Base-by-base conservation (phyloP, 2,797 vertebrate genomes). In the Chlorospingus flavigularis region DNA sequence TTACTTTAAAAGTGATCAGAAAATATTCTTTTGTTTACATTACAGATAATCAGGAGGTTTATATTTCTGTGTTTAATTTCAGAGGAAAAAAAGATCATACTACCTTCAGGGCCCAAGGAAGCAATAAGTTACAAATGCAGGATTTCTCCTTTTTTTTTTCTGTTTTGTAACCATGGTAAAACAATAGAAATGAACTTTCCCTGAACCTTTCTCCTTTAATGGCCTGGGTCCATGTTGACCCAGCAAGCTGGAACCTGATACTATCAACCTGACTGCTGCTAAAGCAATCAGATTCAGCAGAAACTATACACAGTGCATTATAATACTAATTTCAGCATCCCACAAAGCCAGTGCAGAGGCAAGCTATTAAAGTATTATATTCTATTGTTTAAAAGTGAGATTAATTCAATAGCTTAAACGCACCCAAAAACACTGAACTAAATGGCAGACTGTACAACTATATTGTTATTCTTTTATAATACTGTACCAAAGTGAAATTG, bases 171-270 rank as follows among this genome's bases (percentile, higher is more conserved):
- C 98, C 98, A 98, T 98, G 97, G 98, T 97, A 99, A 99, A 99
- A 98, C 98, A 99, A 99, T 98, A 99, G 98, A 97, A 92, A 92
- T 99, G 99, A 99, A 99, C 99, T 99, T 99, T 99, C 98, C 98
- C 98, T 99, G 99, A 99, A 99, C 99, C 98, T 98, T 98, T 97
- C 98, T 99, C 98, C 98, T 99, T 99, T 99, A 99, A 99, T 98
- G 98, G 98, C 98, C 98, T 98, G 97, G 98, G 98, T 98, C 98
- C 98, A 98, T 98, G 98, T 98, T 99, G 99, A 99, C 99, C 99
- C 98, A 99, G 98, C 98, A 98, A 97, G 97, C 97, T 98, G 98
- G 98, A 99, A 99, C 98, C 97, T 97, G 99, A 99, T 99, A 99
- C 98, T 98, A 98, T 99, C 98, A 98, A 98, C 98, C 98, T 97